Evolutionary conservation across 2,888 invertebrate species (phyloP).

Genomic region (Pachymerium ferrugineum): DNA sequence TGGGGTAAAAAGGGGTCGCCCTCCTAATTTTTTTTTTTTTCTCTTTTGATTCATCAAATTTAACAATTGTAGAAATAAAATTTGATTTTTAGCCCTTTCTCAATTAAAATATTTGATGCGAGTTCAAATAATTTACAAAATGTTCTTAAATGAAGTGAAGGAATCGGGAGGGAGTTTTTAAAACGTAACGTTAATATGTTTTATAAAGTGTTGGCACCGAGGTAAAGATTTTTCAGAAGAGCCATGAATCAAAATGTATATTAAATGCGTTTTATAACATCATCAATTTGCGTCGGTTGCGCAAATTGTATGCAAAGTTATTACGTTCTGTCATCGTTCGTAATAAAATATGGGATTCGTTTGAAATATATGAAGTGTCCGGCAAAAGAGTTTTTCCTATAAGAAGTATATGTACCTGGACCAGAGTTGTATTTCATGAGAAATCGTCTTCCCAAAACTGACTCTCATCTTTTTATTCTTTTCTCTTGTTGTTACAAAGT

Average conservation of each 20-base stretch:
- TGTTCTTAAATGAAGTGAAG: constrained; percentile 23
- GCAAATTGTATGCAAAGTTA: constrained; percentile 24
- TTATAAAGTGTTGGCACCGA: constrained; percentile 21
- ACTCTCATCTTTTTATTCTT: neutral
- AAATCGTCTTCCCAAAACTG: neutral
- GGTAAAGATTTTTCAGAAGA: neutral
- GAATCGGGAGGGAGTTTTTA: neutral
- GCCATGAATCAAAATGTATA: constrained; percentile 24
- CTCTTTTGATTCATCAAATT: too few species aligned
- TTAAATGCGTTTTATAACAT: constrained; percentile 23
- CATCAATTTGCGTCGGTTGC: constrained; percentile 15
- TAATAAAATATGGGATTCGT: constrained; percentile 15
- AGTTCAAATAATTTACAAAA: too few species aligned
- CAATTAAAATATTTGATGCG: too few species aligned
- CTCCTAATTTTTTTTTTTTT: neutral
- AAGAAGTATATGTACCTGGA: neutral
- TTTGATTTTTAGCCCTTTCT: too few species aligned
- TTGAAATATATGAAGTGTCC: constrained; percentile 20
- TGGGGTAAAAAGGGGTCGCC: neutral
- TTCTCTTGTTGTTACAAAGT: constrained; percentile 2
- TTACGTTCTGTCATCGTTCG: constrained; percentile 19
- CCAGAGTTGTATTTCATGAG: neutral
- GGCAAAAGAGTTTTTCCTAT: neutral
- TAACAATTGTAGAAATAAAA: too few species aligned
- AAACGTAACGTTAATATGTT: constrained; percentile 18